Evolutionary conservation across 2,888 invertebrate genomes (phyloP), one percentile per base, ranked within the genome.

Genomic region (Oligia latruncula): DNA sequence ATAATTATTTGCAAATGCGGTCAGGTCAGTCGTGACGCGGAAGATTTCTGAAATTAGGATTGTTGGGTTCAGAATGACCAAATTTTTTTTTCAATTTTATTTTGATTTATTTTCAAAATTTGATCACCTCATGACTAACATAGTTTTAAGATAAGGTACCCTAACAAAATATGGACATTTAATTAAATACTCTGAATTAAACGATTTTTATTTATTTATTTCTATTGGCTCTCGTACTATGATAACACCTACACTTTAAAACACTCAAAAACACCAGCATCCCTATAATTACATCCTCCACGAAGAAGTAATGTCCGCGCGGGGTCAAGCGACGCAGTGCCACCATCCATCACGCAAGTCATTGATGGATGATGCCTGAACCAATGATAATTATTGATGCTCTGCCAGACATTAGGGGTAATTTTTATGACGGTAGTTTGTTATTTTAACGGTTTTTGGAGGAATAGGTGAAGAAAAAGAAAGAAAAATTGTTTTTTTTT

Each of bases 251-350:
- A 77, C 43, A 77, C 46, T 64, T 35, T n/a, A 55, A 40, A 65
- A 71, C 55, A 71, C 17, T 67, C 43, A 23, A 73, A 66, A 84
- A 66, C 15, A 60, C 29, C 40, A 46, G 70, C 35, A 75, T 67
- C 40, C 35, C 67, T 49, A 65, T 88, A 86, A 87, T 87, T 87
- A 88, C 81, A 80, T 77, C 71, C 65, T 46, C 40, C 52, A 11
- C 23, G 64, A 20, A 83, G 74, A 72, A 85, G 71, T 85, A 74
- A 90, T 89, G 87, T 70, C 81, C 29, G 72, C 46, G 60, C 35
- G 74, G 83, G 90, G 90, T 90, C 90, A 90, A 90, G 77, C 75
- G 90, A 89, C 89, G 79, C 71, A 77, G n/a, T 58, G 82, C 86
- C 82, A 71, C 76, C 73, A 89, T 90, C 88, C 82, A 90, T 87